Conservation (phyloP, 2,888 invertebrate species). For the Criorhina ranunculi region DNA sequence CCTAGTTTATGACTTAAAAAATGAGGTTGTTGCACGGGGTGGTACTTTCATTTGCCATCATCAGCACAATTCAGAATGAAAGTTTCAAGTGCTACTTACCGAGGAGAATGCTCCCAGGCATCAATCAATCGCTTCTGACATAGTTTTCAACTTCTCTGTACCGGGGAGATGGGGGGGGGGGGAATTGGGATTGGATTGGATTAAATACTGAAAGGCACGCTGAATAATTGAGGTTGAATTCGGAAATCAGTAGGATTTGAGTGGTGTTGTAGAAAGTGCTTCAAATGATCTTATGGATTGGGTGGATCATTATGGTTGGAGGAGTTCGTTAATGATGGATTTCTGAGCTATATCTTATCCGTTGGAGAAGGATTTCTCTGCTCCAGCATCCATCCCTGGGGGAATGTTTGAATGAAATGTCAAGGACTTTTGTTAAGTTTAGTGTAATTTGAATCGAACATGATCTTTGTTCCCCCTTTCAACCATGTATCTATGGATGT, state of each 20-base stretch:
- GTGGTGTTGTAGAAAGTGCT: conserved; percentile 1
- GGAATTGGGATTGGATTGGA: not conserved
- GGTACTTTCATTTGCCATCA: conserved; percentile 26
- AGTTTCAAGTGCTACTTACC: conserved; percentile 60
- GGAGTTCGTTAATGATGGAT: too few species aligned
- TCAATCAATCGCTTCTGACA: conserved; percentile 75
- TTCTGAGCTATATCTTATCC: too few species aligned
- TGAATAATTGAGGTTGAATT: conserved; percentile 18
- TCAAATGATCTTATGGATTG: not conserved
- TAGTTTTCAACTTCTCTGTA: conserved; percentile 55
- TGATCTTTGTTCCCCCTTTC: too few species aligned
- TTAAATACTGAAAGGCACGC: conserved; percentile 7
- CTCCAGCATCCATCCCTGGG: too few species aligned
- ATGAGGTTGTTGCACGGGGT: not conserved
- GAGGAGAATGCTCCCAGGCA: conserved; percentile 62
- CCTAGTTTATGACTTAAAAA: conserved; percentile 54
- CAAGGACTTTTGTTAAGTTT: too few species aligned
- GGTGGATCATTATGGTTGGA: not conserved
- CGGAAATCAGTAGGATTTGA: conserved; percentile 30
- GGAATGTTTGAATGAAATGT: too few species aligned
- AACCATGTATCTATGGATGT: too few species aligned
- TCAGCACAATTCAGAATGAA: conserved; percentile 64
- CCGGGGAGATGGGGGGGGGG: not conserved
- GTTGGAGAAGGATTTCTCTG: too few species aligned
- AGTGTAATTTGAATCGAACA: too few species aligned